These are phyloP conservation scores for Craniophora ligustri DNA, from an alignment of 2,888 invertebrate genomes.

Conservation along the genomic window DNA sequence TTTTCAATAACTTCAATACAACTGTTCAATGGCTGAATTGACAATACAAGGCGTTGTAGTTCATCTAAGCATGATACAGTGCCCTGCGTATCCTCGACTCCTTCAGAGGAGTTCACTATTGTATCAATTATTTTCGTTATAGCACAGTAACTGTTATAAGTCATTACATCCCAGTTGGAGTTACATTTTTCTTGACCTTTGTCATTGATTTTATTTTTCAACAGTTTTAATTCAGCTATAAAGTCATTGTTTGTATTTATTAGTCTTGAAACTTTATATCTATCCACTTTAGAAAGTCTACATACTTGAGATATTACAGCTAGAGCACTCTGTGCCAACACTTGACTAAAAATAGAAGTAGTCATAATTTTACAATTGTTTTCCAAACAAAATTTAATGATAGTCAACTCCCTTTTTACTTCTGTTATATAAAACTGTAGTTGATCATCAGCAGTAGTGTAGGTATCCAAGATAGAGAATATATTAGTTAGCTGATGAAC, in stretches of 20 bases:
- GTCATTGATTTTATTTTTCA: constrained; percentile 65
- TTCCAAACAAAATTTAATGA: constrained; percentile 85
- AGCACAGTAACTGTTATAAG: constrained; percentile 86
- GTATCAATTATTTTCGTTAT: constrained; percentile 85
- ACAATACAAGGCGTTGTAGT: constrained; percentile 81
- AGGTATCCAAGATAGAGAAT: constrained; percentile 84
- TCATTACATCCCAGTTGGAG: constrained; percentile 82
- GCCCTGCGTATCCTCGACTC: constrained; percentile 70
- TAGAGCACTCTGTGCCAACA: constrained; percentile 81
- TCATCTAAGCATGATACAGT: constrained; percentile 81
- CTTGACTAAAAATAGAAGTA: constrained; percentile 84
- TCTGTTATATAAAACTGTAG: constrained; percentile 84
- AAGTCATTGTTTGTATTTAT: constrained; percentile 82
- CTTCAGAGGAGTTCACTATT: constrained; percentile 77
- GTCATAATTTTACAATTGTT: constrained; percentile 85
- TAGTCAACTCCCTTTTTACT: constrained; percentile 83
- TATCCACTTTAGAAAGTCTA: constrained; percentile 82
- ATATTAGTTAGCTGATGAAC: constrained; percentile 83
- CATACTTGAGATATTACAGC: constrained; percentile 86
- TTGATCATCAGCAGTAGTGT: constrained; percentile 78
- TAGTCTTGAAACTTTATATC: constrained; percentile 84
- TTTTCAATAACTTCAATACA: constrained; percentile 91
- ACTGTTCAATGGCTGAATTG: constrained; percentile 80
- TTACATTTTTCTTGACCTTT: constrained; percentile 59
- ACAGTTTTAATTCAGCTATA: constrained; percentile 72